Percentiles rank a stretch among this genome's conserved stretches.
Evolutionary conservation across 1,140 invertebrate genomes (phyloP).

Genomic region (Gonatopus flavifemur): DNA sequence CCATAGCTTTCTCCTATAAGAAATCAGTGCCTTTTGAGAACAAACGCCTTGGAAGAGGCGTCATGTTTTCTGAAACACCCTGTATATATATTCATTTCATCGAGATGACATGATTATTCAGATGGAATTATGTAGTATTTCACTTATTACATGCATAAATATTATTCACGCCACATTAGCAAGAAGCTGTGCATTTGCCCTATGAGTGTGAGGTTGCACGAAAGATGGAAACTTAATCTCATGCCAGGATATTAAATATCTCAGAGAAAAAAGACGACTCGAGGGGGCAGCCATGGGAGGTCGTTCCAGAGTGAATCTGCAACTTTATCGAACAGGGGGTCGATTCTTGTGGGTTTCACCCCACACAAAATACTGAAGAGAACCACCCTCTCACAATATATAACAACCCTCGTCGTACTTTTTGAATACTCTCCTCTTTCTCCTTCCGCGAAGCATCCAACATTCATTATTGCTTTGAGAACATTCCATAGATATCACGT

Average conservation of each 20-base stretch:
- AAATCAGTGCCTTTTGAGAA: too few relatives aligned
- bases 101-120: conserved; percentile 5
- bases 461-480: conserved; percentile 1
- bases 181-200: conserved; percentile 19
- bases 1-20: too few relatives aligned
- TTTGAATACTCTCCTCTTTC: background rate
- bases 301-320: conserved; percentile 16
- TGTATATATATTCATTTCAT: conserved; percentile 1
- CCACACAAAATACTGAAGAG: background rate
- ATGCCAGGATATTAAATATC: conserved; percentile 28
- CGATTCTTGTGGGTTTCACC: conserved; percentile 14
- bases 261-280: conserved; percentile 13
- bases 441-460: background rate
- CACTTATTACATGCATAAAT: background rate
- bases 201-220: conserved; percentile 9
- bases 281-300: background rate
- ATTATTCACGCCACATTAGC: background rate
- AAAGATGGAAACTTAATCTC: conserved; percentile 26
- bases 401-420: background rate
- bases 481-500: background rate
- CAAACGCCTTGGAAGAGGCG: too few relatives aligned
- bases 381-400: conserved; percentile 14
- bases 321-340: conserved; percentile 13
- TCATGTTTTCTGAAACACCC: background rate
- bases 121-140: conserved; percentile 8